These are phyloP conservation scores for Sialia sialis DNA, from an alignment of 2,113 vertebrate species.

Conservation along the genomic window DNA sequence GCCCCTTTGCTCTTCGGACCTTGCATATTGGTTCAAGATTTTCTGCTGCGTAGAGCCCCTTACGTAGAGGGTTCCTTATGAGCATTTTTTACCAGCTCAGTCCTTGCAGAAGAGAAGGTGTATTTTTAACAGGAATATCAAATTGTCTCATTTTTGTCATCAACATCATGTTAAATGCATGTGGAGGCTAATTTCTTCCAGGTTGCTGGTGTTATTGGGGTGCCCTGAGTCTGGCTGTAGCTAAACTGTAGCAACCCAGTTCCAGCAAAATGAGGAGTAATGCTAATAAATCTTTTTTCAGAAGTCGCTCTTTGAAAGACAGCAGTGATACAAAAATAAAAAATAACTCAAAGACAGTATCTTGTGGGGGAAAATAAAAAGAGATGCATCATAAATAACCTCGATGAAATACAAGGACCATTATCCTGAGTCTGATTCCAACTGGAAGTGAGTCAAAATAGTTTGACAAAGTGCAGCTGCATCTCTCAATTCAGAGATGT, in stretches of 20 bases:
- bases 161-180: background rate
- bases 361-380: background rate
- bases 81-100: background rate
- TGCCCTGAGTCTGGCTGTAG: constrained; percentile 25
- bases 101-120: background rate
- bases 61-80: background rate
- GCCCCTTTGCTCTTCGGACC: background rate
- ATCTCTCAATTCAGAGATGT: background rate
- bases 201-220: background rate
- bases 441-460: background rate
- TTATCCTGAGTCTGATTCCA: background rate
- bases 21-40: background rate
- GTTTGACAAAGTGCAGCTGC: background rate
- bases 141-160: background rate
- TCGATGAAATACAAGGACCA: background rate
- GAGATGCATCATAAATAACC: background rate
- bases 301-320: constrained; percentile 45
- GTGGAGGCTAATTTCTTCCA: background rate
- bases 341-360: constrained; percentile 27
- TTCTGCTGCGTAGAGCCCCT: background rate
- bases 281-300: constrained; percentile 14
- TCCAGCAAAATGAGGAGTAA: background rate
- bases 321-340: constrained; percentile 1
- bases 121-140: background rate
- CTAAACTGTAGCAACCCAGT: constrained; percentile 5